A percentile compares a stretch with the other conserved stretches of the same genome.
Evolutionary conservation across 2,797 vertebrate genomes (phyloP).

Genomic region (Dendrocincla tyrannina): DNA sequence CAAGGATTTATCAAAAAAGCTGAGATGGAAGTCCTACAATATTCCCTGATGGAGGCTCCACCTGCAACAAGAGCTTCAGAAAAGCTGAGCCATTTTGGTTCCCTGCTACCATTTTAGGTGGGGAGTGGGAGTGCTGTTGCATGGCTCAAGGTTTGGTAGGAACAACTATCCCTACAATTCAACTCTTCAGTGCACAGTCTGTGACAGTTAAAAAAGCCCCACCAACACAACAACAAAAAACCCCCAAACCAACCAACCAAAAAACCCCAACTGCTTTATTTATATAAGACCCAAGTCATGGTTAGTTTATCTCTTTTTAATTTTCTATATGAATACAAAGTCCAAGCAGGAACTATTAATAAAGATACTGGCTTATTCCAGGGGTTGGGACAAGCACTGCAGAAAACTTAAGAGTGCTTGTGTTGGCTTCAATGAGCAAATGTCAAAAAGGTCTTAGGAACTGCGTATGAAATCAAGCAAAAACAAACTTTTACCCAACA

Average conservation of each 20-base stretch:
- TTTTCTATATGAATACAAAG: not conserved
- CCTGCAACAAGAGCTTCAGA: not conserved
- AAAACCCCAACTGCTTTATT: not conserved
- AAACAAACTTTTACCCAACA: not conserved
- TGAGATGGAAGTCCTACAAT: not conserved
- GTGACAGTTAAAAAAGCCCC: not conserved
- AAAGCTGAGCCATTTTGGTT: not conserved
- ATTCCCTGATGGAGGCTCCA: not conserved
- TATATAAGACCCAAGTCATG: not conserved
- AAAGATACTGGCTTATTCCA: not conserved
- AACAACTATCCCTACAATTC: not conserved
- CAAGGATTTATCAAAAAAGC: not conserved
- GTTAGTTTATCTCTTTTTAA: not conserved
- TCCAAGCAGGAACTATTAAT: not conserved
- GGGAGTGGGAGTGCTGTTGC: not conserved
- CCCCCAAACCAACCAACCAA: not conserved
- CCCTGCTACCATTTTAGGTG: not conserved
- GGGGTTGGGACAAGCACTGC: not conserved
- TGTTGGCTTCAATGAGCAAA: not conserved
- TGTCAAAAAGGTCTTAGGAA: not conserved
- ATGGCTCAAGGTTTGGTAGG: not conserved
- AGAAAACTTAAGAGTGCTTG: rapidly evolving
- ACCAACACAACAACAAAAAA: not conserved
- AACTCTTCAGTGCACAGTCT: not conserved
- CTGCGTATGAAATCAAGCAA: not conserved